Percentiles rank a stretch among this genome's conserved stretches.
These are phyloP conservation scores for Ormyrus nitidulus DNA, from an alignment of 2,888 invertebrate genomes.

Conservation along the genomic window DNA sequence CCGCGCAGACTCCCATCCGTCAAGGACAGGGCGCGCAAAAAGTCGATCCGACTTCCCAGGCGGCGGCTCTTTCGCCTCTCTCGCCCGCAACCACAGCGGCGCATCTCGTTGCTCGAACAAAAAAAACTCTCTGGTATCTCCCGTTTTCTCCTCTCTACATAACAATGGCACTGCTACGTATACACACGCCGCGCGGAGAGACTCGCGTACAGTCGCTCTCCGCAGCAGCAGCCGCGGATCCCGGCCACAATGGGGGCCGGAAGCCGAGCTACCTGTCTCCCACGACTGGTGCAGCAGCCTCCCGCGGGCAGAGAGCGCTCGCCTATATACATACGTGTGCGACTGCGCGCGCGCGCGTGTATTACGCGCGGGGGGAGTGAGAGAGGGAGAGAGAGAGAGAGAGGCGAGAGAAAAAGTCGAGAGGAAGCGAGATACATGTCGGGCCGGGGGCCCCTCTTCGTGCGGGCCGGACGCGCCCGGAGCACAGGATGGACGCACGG, in stretches of 20 bases:
- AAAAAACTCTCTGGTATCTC: background rate
- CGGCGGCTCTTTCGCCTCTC: background rate
- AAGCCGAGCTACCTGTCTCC: slow-evolving; percentile 73
- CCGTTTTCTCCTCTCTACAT: slow-evolving; percentile 4
- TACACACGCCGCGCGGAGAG: too few species aligned
- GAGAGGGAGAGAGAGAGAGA: background rate
- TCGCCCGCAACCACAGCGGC: background rate
- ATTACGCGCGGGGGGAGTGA: background rate
- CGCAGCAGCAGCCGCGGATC: slow-evolving; percentile 33
- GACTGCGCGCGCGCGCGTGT: background rate
- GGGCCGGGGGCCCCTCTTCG: background rate
- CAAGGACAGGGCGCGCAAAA: too few species aligned
- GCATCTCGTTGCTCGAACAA: too few species aligned
- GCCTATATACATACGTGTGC: slow-evolving; percentile 11
- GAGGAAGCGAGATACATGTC: slow-evolving; percentile 16
- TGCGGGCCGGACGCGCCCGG: background rate
- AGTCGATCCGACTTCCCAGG: background rate
- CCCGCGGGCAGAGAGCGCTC: slow-evolving; percentile 43
- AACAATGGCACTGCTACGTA: background rate
- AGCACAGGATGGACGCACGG: background rate
- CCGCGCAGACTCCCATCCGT: too few species aligned
- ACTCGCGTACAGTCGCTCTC: slow-evolving; percentile 27
- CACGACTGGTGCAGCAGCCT: slow-evolving; percentile 72
- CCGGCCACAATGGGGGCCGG: slow-evolving; percentile 66
- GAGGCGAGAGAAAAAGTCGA: slow-evolving; percentile 21